Percentiles rank a stretch among this genome's conserved stretches.
Conservation (phyloP, 1,140 invertebrate genomes). For the Hylaeus volcanicus region DNA sequence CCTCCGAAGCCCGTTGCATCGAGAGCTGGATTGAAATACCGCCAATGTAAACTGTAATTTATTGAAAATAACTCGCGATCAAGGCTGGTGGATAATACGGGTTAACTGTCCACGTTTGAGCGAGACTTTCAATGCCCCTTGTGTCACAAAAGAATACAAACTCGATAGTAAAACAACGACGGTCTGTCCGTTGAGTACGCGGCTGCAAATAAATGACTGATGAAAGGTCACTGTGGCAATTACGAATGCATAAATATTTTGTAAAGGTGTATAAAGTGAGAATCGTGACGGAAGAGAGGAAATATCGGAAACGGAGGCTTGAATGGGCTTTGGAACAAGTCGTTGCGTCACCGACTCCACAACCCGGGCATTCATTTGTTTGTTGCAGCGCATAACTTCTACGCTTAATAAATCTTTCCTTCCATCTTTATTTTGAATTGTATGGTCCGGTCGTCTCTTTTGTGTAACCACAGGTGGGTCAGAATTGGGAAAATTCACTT, state of each 20-base stretch:
- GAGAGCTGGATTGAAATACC: background rate
- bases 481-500: too few relatives aligned
- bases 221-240: background rate
- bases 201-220: background rate
- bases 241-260: conserved; percentile 2
- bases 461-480: too few relatives aligned
- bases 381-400: too few relatives aligned
- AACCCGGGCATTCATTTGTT: too few relatives aligned
- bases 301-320: too few relatives aligned
- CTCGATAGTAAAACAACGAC: background rate
- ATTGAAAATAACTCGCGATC: background rate
- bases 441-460: too few relatives aligned
- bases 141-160: background rate
- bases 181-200: background rate
- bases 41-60: background rate
- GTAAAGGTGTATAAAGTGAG: too few relatives aligned
- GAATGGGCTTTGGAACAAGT: too few relatives aligned
- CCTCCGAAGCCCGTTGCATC: background rate
- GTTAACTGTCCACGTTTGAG: background rate
- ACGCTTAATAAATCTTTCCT: too few relatives aligned
- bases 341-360: too few relatives aligned
- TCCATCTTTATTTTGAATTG: too few relatives aligned
- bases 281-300: too few relatives aligned
- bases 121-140: background rate
- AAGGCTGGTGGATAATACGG: background rate